Evolutionary conservation across 2,113 vertebrate species (phyloP), one percentile per base, ranked within the genome.

Genomic region (Spermophilus dauricus): DNA sequence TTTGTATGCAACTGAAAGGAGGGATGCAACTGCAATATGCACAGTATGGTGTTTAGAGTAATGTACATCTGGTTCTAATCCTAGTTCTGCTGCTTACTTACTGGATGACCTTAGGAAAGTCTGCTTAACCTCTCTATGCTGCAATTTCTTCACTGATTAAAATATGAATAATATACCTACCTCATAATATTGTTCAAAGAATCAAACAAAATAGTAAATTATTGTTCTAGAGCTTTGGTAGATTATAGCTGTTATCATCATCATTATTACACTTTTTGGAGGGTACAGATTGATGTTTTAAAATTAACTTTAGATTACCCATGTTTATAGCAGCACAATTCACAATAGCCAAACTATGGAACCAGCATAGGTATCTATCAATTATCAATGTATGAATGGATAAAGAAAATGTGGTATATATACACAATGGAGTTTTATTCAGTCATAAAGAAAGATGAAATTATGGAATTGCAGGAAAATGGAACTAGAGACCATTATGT

Each of bases 151-250:
- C 72, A 72, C 42, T 16, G 39, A 67, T 63, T 84, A 88, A 86
- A 84, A 82, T 67, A 69, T 3, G 93, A 67, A 69, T 51, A 63
- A 81, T 77, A 80, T 37, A 81, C 20, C 26, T 82, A 42, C 28
- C 45, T 90, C 76, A 16, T 5, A 63, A 22, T 65, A 86, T 8
- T 88, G 42, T 86, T 88, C 45, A 86, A 51, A 94, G 48, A 72
- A 61, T 81, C 73, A 91, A 78, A 63, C 34, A 82, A 95, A 58
- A 78, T 70, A 93, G 67, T 30, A 39, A 86, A 39, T 88, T 39
- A 61, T 6, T 63, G 48, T n/a, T n/a, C n/a, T 72, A 61, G 24
- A 30, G 42, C 75, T 78, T 80, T 63, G 84, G 75, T 56, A 89
- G 78, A 73, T 78, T 78, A 48, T 1, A 86, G 24, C 61, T 17